Percentiles rank a stretch among this genome's conserved stretches.
Evolutionary conservation across 92 coral and sea anemone genomes (phyloP).

Genomic region (Porites lobata): DNA sequence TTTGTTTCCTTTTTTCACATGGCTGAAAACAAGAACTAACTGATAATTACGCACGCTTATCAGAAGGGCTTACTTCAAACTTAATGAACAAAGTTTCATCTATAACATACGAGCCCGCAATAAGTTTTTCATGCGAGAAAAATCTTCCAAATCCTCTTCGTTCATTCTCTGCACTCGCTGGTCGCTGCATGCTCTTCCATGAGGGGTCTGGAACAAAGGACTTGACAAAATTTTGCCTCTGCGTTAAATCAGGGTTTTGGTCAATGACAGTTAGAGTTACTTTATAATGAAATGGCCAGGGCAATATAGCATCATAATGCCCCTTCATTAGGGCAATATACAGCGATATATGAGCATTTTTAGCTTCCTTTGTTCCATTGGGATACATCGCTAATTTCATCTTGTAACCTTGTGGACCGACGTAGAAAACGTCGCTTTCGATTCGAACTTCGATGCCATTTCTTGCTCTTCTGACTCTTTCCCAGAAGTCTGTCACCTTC

Average conservation of each 20-base stretch:
- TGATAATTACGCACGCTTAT: background rate
- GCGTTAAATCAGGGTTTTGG: slow-evolving; percentile 52
- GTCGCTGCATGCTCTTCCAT: slow-evolving; percentile 43
- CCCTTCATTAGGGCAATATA: slow-evolving; percentile 68
- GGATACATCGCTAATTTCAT: slow-evolving; percentile 52
- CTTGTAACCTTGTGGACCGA: slow-evolving; percentile 54
- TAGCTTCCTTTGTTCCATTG: slow-evolving; percentile 51
- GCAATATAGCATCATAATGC: slow-evolving; percentile 59
- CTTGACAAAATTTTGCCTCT: slow-evolving; percentile 56
- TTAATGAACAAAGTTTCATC: slow-evolving; percentile 67
- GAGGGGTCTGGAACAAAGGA: slow-evolving; percentile 39
- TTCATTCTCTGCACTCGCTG: slow-evolving; percentile 30
- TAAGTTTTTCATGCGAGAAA: slow-evolving; percentile 47
- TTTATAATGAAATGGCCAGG: slow-evolving; percentile 71
- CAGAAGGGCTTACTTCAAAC: slow-evolving; percentile 54
- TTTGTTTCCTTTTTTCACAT: too few species aligned
- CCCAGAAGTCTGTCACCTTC: slow-evolving; percentile 53
- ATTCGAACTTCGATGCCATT: slow-evolving; percentile 25
- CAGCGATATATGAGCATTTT: slow-evolving; percentile 39
- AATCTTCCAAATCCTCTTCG: slow-evolving; percentile 46
- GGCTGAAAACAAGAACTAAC: background rate
- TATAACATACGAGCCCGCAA: slow-evolving; percentile 35
- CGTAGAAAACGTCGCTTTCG: slow-evolving; percentile 47
- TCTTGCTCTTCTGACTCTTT: slow-evolving; percentile 40
- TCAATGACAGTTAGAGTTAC: slow-evolving; percentile 60